Evolutionary conservation across 2,113 vertebrate species (phyloP).

Genomic region (Columbina picui): DNA sequence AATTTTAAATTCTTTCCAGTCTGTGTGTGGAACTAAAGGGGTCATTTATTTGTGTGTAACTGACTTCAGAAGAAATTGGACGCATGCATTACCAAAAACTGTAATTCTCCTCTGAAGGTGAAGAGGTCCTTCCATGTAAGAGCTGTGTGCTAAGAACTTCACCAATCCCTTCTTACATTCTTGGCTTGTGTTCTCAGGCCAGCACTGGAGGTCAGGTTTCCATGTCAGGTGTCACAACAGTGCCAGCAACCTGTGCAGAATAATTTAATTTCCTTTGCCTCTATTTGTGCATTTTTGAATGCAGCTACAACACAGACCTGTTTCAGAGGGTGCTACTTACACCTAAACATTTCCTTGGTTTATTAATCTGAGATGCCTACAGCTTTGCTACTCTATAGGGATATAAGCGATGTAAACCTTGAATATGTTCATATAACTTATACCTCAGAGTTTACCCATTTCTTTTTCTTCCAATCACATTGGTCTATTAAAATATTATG

Average conservation of each 20-base stretch:
- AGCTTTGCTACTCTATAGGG: neutral
- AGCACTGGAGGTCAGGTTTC: neutral
- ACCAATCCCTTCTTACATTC: neutral
- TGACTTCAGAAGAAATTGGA: constrained; percentile 26
- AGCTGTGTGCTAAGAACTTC: neutral
- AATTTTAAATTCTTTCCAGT: neutral
- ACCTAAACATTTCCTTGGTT: neutral
- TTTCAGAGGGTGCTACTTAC: neutral
- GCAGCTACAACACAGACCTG: neutral
- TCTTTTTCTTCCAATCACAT: neutral
- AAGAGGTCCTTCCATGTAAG: neutral
- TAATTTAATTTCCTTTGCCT: constrained; percentile 19
- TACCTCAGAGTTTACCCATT: neutral
- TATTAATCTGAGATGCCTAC: neutral
- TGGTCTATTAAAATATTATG: neutral
- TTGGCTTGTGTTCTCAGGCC: neutral
- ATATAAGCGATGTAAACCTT: neutral
- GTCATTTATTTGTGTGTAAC: constrained; percentile 18
- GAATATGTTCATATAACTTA: neutral
- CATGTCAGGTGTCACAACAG: neutral
- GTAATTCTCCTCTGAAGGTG: neutral
- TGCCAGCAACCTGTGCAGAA: neutral
- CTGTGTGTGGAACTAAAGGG: neutral
- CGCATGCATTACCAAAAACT: neutral
- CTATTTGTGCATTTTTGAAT: neutral